phyloP scores from a whole-genome alignment of 2,797 vertebrate species.

The Tapirus indicus region DNA sequence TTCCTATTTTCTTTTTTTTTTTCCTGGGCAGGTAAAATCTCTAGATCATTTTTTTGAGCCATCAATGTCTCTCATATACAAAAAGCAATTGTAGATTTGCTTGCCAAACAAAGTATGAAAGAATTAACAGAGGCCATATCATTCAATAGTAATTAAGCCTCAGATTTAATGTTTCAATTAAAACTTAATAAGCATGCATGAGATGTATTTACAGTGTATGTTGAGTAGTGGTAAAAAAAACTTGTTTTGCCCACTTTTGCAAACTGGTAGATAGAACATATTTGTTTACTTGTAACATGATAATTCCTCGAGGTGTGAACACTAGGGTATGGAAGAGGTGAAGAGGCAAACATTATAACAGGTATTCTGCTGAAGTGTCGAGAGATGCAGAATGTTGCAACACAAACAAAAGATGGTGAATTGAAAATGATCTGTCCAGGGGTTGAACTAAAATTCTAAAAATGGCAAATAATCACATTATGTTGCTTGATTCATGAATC shows the following conservation, averaged over 20 bases:
- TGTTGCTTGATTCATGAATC: constrained; percentile 45
- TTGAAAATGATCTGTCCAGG: constrained; percentile 78
- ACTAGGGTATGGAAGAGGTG: constrained; percentile 82
- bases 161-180: constrained; percentile 80
- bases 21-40: constrained; percentile 67
- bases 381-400: constrained; percentile 81
- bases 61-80: background rate
- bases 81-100: constrained; percentile 61
- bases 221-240: constrained; percentile 81
- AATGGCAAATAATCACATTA: constrained; percentile 71
- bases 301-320: constrained; percentile 86
- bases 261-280: constrained; percentile 87
- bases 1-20: constrained; percentile 74
- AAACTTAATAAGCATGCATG: constrained; percentile 84
- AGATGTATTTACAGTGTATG: constrained; percentile 80
- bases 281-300: constrained; percentile 88
- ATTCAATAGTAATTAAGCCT: constrained; percentile 66
- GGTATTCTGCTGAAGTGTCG: constrained; percentile 82
- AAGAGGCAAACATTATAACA: constrained; percentile 84
- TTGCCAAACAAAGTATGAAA: constrained; percentile 77
- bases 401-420: constrained; percentile 83
- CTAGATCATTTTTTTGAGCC: constrained; percentile 61
- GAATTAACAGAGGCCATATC: constrained; percentile 60
- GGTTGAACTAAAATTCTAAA: constrained; percentile 75
- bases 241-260: constrained; percentile 85